phyloP scores from a whole-genome alignment of 2,888 invertebrate genomes.

The Sphaerolaimus hirsutus region DNA sequence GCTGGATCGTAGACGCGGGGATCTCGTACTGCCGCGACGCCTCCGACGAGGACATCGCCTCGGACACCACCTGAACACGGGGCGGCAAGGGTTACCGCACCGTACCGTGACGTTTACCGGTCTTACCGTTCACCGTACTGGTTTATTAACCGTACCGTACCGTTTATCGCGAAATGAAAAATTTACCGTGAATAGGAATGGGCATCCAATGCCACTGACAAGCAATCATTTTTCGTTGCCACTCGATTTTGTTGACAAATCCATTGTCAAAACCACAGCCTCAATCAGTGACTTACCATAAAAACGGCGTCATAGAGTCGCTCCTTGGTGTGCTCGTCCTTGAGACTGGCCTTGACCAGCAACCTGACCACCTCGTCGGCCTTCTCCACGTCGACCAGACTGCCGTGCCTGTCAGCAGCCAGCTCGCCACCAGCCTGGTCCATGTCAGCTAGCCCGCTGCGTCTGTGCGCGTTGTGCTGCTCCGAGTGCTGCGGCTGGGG shows the following conservation, averaged over 20 bases:
- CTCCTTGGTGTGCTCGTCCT: not conserved
- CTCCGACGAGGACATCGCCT: slow-evolving; percentile 1
- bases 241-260: not conserved
- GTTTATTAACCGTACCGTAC: no score
- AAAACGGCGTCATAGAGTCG: slow-evolving; percentile 4
- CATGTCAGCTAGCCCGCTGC: no score
- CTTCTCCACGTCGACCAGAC: not conserved
- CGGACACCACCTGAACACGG: slow-evolving; percentile 6
- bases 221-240: not conserved
- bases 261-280: not conserved
- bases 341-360: slow-evolving; percentile 1
- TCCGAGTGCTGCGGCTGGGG: not conserved
- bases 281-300: not conserved
- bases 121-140: no score
- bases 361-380: slow-evolving; percentile 1
- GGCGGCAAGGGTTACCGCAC: no score
- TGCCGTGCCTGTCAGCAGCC: no score
- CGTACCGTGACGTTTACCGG: no score
- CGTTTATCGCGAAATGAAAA: no score
- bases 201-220: not conserved
- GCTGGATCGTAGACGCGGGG: slow-evolving; percentile 5
- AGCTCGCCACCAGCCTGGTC: no score
- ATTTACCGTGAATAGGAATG: not conserved
- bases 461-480: no score
- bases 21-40: slow-evolving; percentile 2